Base-by-base conservation (phyloP, 2,888 invertebrate species). In the Oeneis ivallda region DNA sequence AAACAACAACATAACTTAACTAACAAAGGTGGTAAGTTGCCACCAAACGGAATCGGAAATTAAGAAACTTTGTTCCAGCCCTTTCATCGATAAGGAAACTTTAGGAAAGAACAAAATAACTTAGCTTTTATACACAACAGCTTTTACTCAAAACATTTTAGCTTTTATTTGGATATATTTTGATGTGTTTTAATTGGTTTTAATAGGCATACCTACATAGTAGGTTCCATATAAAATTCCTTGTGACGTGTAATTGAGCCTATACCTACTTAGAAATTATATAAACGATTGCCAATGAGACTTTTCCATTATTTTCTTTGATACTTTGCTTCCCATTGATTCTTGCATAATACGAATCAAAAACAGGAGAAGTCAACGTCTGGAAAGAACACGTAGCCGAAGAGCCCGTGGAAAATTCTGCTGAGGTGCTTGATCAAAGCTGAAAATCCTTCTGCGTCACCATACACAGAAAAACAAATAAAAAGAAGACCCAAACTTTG, bases 321-420 rank as follows among this genome's bases (percentile, higher is more conserved):
- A 15, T 17, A 37, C 32, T 39, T 17, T 39, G 37, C 37, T 54
- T 15, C 1, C 34, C 53, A 34, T 54, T 39, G 39, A 54, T 39
- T 54, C 39, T 54, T 54, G 39, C 17, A 39, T 39, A 54, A 54
- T 39, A 39, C 39, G 17, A 54, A 54, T 39, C 17, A 39, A 39
- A 56, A 26, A 56, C 41, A 11, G 41, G 41, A 1, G 19, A 56
- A 56, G 56, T 56, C 56, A 41, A 56, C 39, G 41, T 26, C 56
- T 56, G 56, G 56, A 39, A 56, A 41, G 37, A 54, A 54, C 13
- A 41, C 41, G 56, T 54, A 15, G 41, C 11, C 7, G 11, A 15
- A 13, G 54, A 37, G 17, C 9, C 15, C 1, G 11, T 15, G 1
- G 15, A 54, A 54, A 15, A 54, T 37, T 37, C 11, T 26, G 19